Base-by-base conservation (phyloP, 2,113 vertebrate genomes). In the Connochaetes taurinus region DNA sequence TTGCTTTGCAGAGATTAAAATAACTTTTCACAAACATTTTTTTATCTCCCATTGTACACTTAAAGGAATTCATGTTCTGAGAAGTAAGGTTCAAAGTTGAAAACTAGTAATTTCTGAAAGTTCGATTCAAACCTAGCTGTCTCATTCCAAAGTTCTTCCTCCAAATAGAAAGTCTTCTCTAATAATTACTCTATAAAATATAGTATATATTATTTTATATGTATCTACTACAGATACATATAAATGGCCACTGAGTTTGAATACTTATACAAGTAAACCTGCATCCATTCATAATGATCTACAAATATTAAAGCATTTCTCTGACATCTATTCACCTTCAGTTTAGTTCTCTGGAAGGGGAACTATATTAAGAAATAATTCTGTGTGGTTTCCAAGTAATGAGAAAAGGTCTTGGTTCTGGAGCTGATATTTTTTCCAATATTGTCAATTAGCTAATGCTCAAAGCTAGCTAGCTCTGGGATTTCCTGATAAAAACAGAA, bases 401-500 rank as follows among this genome's bases (percentile, higher is more conserved):
- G 7, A n/a, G 52, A 58, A 94, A 95, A 89, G 29, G 15, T 13
- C 5, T 76, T 78, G 11, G 15, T 55, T 81, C 27, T 90, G 19
- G 14, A 86, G 19, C 21, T 47, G 17, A 67, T 52, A 25, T 87
- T 89, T 78, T 62, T 47, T 27, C 87, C 55, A 83, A 47, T 60
- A 60, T 47, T 89, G 13, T 91, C 58, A 89, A 53, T 81, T 88
- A 95, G 55, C 27, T 89, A 93, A 94, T 87, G 52, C 58, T 91
- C 50, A 91, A 53, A 58, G 82, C 45, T 94, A 62, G 47, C 58
- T 82, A 95, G 14, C 76, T 11, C 31, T 90, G 21, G 45, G 9
- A 64, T 97, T 96, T 97, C 40, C 74, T 95, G 53, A 83, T 50
- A 78, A 67, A 97, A 95, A 81, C 53, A 94, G 50, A 87, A 92